Base-by-base conservation (phyloP, 2,113 vertebrate genomes). In the Cololabis saira region DNA sequence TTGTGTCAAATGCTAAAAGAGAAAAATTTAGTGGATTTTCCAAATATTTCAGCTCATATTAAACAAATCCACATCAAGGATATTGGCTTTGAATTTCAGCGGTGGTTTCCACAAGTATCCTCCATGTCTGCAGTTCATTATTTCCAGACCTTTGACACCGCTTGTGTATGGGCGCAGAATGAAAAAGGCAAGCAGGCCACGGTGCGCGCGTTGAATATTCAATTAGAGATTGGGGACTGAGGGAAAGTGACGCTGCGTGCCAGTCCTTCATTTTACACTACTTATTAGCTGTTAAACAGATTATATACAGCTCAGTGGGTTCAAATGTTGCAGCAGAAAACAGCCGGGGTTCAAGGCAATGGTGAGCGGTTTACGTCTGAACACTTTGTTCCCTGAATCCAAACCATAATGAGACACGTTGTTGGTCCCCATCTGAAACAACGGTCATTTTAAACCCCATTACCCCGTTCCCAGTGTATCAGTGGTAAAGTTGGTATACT, bases 101-200 rank as follows among this genome's bases (percentile, higher is more conserved):
- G 44, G 48, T 48, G 53, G 70, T 93, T 89, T 93, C 93, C 82
- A 93, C 92, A 87, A 85, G 90, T 92, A 93, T 93, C 92, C 94
- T 96, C 95, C 94, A 95, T 96, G 94, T 93, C 93, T 92, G 92
- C 94, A 93, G 93, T 96, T 97, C 95, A 97, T 98, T 96, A 97
- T 98, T 94, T 94, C 71, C 80, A 91, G 94, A 95, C 94, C 95
- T 90, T 89, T 96, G 95, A 95, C 96, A 95, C 93, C 70, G 95
- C 95, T 50, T 79, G 78, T 90, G 82, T 86, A 81, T 89, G 95
- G 94, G 93, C 94, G 93, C 93, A 94, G 93, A 92, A 92, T 87
- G 86, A 86, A 88, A 87, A 89, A 91, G 84, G 85, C 85, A 83
- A 77, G 79, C 87, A 81, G 75, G 55, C 83, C 78, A 48, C 71